Conservation (phyloP, 2,888 invertebrate genomes). For the Pseudanteris insignis region DNA sequence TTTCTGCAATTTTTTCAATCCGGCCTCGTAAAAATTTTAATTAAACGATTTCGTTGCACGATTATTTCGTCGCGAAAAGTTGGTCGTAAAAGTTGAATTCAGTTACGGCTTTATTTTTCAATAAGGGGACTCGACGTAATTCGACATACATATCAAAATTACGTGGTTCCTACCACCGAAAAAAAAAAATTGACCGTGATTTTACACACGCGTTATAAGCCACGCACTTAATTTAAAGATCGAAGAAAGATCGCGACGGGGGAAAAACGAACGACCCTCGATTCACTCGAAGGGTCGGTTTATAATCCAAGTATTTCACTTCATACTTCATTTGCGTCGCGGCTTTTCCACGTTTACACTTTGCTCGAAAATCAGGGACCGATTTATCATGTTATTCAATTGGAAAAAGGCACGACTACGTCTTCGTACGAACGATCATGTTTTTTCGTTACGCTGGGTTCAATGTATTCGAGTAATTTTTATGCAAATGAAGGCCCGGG, state of each 20-base stretch:
- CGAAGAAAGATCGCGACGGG: slow-evolving; percentile 43
- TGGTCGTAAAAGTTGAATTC: slow-evolving; percentile 19
- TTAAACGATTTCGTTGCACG: slow-evolving; percentile 5
- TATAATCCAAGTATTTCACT: slow-evolving; percentile 57
- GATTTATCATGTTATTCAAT: slow-evolving; percentile 25
- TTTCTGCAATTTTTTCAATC: slow-evolving; percentile 20
- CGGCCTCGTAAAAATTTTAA: slow-evolving; percentile 22
- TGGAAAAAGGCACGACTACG: slow-evolving; percentile 5
- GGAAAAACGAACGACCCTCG: slow-evolving; percentile 46
- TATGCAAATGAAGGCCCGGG: slow-evolving; percentile 6
- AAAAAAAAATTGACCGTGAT: slow-evolving; percentile 54
- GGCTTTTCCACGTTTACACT: slow-evolving; percentile 46
- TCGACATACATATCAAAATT: slow-evolving; percentile 25
- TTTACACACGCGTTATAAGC: slow-evolving; percentile 64
- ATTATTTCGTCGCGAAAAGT: slow-evolving; percentile 8
- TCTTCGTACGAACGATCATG: too few species aligned
- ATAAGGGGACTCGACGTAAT: slow-evolving; percentile 20
- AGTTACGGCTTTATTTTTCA: slow-evolving; percentile 29
- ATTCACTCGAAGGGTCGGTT: slow-evolving; percentile 44
- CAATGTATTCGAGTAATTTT: slow-evolving; percentile 1
- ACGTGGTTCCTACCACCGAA: neutral
- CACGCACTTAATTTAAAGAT: slow-evolving; percentile 64
- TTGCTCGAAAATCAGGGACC: slow-evolving; percentile 4
- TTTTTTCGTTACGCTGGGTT: too few species aligned
- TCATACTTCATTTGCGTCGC: slow-evolving; percentile 59